Evolutionary conservation across 2,113 vertebrate species (phyloP).

Genomic region (Sceloporus tristichus): DNA sequence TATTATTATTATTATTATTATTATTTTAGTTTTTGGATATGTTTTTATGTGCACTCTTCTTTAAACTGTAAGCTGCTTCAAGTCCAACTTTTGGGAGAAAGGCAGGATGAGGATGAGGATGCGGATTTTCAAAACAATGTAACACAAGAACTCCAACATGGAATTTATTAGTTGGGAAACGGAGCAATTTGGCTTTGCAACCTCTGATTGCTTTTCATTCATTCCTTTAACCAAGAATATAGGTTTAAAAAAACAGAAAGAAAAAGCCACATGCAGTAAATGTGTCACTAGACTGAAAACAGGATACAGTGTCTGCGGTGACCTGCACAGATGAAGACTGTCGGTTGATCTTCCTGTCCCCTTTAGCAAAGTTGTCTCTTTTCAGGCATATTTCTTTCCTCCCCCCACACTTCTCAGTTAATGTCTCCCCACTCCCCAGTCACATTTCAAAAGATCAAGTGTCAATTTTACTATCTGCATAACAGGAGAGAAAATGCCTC

Average conservation of each 20-base stretch:
- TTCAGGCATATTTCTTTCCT: slow-evolving; percentile 2
- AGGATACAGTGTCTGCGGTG: neutral
- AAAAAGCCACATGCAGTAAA: neutral
- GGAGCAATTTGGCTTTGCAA: too few relatives aligned
- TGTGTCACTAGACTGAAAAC: neutral
- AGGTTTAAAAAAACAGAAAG: neutral
- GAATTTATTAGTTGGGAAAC: too few relatives aligned
- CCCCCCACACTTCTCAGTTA: neutral
- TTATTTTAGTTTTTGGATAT: too few relatives aligned
- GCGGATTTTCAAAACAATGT: too few relatives aligned
- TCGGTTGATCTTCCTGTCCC: neutral
- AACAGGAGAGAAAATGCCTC: slow-evolving; percentile 12
- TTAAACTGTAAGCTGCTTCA: too few relatives aligned
- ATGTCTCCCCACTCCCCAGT: neutral
- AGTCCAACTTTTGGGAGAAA: too few relatives aligned
- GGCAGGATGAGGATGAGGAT: too few relatives aligned
- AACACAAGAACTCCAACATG: too few relatives aligned
- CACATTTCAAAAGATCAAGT: slow-evolving; percentile 45
- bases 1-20: too few relatives aligned
- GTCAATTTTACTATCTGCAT: slow-evolving; percentile 14
- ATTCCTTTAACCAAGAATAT: neutral
- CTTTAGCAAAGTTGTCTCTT: neutral
- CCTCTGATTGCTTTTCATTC: neutral
- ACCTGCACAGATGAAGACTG: slow-evolving; percentile 14
- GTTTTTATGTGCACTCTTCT: too few relatives aligned